Percentiles rank a stretch among this genome's conserved stretches.
Conservation (phyloP, 2,113 vertebrate genomes). For the Stictonetta naevosa region DNA sequence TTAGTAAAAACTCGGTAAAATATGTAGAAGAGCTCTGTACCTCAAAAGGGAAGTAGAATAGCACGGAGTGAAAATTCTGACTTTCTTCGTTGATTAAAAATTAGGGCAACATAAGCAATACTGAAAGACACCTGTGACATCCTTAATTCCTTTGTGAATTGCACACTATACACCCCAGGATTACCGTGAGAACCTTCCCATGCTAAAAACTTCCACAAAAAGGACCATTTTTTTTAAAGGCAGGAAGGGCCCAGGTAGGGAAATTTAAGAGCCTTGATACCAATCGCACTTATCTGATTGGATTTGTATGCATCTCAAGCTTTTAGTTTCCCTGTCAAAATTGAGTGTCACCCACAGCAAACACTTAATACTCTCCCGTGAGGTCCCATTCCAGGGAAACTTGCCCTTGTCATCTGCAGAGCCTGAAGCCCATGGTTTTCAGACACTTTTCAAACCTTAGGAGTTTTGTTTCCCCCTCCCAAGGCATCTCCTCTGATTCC, state of each 20-base stretch:
- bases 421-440: background rate
- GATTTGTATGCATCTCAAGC: background rate
- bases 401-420: background rate
- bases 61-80: background rate
- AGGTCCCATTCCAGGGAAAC: background rate
- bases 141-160: background rate
- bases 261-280: background rate
- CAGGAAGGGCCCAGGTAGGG: background rate
- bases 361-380: background rate
- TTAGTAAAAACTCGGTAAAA: background rate
- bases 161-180: background rate
- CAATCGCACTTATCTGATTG: background rate
- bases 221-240: background rate
- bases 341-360: background rate
- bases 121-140: background rate
- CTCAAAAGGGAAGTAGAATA: background rate
- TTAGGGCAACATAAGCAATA: background rate
- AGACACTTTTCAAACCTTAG: no score
- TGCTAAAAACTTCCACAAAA: background rate
- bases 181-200: background rate
- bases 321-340: background rate
- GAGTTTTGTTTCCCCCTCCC: background rate
- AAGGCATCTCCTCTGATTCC: background rate
- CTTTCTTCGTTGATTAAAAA: background rate
- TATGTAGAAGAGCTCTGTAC: background rate